Evolutionary conservation across 2,797 vertebrate genomes (phyloP).

Genomic region (Eutrigla gurnardus): DNA sequence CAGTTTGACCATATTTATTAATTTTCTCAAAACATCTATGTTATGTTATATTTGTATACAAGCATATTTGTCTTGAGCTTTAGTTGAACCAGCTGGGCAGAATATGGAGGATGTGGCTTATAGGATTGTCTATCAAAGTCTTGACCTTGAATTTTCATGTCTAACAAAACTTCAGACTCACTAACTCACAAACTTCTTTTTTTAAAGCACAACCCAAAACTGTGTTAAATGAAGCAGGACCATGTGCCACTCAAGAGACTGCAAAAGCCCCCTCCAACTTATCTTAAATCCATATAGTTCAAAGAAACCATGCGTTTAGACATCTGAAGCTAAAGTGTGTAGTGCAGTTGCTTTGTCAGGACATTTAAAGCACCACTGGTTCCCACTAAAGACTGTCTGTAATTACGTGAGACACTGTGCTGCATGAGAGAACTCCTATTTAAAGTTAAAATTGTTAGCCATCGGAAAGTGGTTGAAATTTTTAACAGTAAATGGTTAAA

Average conservation of each 20-base stretch:
- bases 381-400: conserved; percentile 32
- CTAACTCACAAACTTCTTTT: conserved; percentile 2
- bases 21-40: neutral
- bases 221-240: neutral
- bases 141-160: neutral
- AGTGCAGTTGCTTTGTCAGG: conserved; percentile 21
- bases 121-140: conserved; percentile 12
- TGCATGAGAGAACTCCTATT: conserved; percentile 19
- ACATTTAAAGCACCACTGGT: conserved; percentile 38
- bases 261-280: neutral
- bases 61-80: neutral
- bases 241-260: neutral
- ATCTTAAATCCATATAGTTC: neutral
- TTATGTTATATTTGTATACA: neutral
- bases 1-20: too few relatives aligned
- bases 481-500: neutral
- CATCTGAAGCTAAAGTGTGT: conserved; percentile 17
- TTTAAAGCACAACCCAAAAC: neutral
- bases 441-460: neutral
- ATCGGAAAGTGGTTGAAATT: neutral
- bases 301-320: conserved; percentile 9
- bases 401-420: conserved; percentile 33
- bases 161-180: neutral
- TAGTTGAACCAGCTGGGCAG: neutral
- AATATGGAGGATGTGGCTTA: neutral